These are phyloP conservation scores for Cremastinae sp. DNA, from an alignment of 2,888 invertebrate species.

Conservation along the genomic window DNA sequence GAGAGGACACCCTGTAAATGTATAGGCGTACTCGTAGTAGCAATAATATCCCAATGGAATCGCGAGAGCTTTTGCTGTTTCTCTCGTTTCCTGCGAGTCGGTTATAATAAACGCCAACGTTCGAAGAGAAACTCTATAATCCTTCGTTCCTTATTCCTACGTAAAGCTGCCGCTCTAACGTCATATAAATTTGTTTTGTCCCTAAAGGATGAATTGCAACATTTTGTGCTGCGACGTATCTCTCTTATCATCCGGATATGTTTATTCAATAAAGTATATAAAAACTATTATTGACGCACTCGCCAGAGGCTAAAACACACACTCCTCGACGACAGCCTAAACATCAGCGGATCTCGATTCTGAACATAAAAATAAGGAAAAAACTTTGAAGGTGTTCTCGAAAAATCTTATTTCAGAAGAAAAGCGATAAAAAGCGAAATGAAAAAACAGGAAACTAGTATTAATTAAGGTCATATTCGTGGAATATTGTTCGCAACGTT, in stretches of 20 bases:
- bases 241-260: slow-evolving; percentile 29
- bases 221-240: slow-evolving; percentile 2
- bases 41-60: slow-evolving; percentile 54
- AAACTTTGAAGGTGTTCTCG: too few species aligned
- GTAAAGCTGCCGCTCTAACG: slow-evolving; percentile 18
- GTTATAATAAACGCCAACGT: slow-evolving; percentile 33
- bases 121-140: slow-evolving; percentile 33
- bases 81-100: slow-evolving; percentile 38
- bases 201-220: slow-evolving; percentile 17
- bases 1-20: slow-evolving; percentile 8
- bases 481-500: background rate
- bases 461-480: slow-evolving; percentile 6
- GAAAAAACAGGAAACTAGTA: background rate
- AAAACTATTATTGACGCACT: background rate
- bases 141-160: background rate
- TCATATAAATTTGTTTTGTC: slow-evolving; percentile 48
- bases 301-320: background rate
- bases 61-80: slow-evolving; percentile 33
- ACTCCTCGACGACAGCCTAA: too few species aligned
- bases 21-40: slow-evolving; percentile 12
- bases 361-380: too few species aligned
- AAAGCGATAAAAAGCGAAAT: too few species aligned
- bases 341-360: too few species aligned
- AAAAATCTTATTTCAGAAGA: too few species aligned
- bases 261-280: slow-evolving; percentile 27